A percentile compares a stretch with the other conserved stretches of the same genome.
These are phyloP conservation scores for Seira musarum DNA, from an alignment of 2,888 invertebrate genomes.

Conservation along the genomic window DNA sequence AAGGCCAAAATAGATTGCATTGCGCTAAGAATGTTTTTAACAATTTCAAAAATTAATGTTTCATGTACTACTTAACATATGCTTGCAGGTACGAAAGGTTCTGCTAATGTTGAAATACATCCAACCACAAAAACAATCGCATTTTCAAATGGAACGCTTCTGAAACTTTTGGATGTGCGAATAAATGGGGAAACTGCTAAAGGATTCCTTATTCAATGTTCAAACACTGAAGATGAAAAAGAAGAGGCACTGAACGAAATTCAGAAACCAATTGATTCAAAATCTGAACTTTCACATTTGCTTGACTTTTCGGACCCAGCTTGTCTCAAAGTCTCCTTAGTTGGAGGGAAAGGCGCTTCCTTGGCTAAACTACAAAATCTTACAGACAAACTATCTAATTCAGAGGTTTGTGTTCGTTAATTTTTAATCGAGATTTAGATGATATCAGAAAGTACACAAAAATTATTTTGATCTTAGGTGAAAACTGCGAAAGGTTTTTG, in stretches of 20 bases:
- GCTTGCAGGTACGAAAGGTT: slow-evolving; percentile 55
- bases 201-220: slow-evolving; percentile 64
- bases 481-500: slow-evolving; percentile 82
- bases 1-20: no score
- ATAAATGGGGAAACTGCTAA: slow-evolving; percentile 61
- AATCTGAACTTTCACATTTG: no score
- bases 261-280: no score
- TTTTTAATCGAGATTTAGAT: background rate
- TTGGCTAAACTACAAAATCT: slow-evolving; percentile 77
- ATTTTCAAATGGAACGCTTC: slow-evolving; percentile 47
- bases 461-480: slow-evolving; percentile 71
- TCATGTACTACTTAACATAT: no score
- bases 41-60: no score
- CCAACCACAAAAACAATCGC: slow-evolving; percentile 39
- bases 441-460: no score
- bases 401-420: background rate
- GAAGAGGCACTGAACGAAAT: no score
- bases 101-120: slow-evolving; percentile 64
- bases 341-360: slow-evolving; percentile 87
- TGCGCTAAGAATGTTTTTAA: no score
- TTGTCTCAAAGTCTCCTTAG: slow-evolving; percentile 76
- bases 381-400: slow-evolving; percentile 51
- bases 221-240: no score
- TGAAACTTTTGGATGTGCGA: slow-evolving; percentile 52
- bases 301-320: slow-evolving; percentile 35